Base-by-base conservation (phyloP, 2,888 invertebrate genomes). In the Phymatocera aterrima region DNA sequence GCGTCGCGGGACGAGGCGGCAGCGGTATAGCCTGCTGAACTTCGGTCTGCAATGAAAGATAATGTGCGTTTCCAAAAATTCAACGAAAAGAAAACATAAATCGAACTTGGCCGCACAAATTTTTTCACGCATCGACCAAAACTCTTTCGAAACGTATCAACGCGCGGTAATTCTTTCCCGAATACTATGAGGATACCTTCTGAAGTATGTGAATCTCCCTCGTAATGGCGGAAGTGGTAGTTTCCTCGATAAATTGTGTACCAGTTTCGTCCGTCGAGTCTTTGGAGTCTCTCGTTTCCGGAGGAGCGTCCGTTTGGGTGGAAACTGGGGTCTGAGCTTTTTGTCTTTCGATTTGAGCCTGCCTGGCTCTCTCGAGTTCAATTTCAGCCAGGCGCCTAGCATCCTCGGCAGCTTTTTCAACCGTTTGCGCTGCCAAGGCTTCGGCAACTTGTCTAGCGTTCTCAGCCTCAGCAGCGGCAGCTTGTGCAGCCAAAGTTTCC, bases 391-490 rank as follows among this genome's bases (percentile, higher is more conserved):
- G 65, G 77, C 86, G 84, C 77, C 83, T 84, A 0, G 88, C 87
- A 79, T 91, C 88, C 60, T 87, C 87, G 1, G 87, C 86, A 0
- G 87, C 87, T 28, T 88, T 85, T 82, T 89, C 83, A 82, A 91
- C 81, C 77, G 90, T 87, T 79, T 87, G 86, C 0, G 86, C 87
- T 1, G 91, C 89, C 3, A 91, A 87, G 2, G 90, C 91, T 84
- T 93, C 93, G 0, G 92, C 90, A 18, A 90, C 85, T 83, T 83
- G 90, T 34, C 91, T 88, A 0, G 91, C 92, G 80, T 91, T 91
- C 83, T 91, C 91, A 0, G 91, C 91, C 40, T 91, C 90, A 1
- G 87, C 85, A 2, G 91, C 91, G 0, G 91, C 90, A 3, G 90
- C 88, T 80, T 89, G 90, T 4, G 91, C 91, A 0, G 91, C 91